Evolutionary conservation across 2,797 vertebrate species (phyloP).

Genomic region (Sandelia bainsii): DNA sequence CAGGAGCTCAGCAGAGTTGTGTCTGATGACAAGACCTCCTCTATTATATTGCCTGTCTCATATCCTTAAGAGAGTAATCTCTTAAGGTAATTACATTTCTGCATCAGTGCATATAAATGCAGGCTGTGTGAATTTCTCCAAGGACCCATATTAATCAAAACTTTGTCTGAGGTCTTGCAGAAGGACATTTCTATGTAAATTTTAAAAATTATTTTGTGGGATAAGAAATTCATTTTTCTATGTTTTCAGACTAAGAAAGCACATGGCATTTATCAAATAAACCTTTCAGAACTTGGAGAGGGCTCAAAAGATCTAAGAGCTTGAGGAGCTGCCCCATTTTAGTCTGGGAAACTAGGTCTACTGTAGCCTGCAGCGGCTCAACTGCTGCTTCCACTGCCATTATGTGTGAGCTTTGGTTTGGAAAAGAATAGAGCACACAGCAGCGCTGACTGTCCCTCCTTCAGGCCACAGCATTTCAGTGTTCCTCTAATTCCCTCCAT

Average conservation of each 20-base stretch:
- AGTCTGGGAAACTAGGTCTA: slow-evolving; percentile 84
- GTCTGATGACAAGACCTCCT: slow-evolving; percentile 70
- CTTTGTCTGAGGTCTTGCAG: slow-evolving; percentile 43
- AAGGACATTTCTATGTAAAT: slow-evolving; percentile 23
- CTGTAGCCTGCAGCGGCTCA: slow-evolving; percentile 81
- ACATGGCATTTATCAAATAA: slow-evolving; percentile 34
- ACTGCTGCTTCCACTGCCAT: slow-evolving; percentile 76
- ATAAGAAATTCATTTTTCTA: slow-evolving; percentile 14
- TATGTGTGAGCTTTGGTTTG: slow-evolving; percentile 75
- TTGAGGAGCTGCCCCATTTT: slow-evolving; percentile 79
- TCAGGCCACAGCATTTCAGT: slow-evolving; percentile 74
- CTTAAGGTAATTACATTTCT: slow-evolving; percentile 89
- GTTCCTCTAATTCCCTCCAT: slow-evolving; percentile 74
- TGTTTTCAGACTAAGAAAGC: slow-evolving; percentile 27
- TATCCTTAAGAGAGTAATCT: slow-evolving; percentile 84
- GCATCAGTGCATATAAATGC: slow-evolving; percentile 84
- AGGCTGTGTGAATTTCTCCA: slow-evolving; percentile 73
- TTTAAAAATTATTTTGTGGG: slow-evolving; percentile 13
- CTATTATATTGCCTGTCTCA: slow-evolving; percentile 80
- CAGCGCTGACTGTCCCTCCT: slow-evolving; percentile 72
- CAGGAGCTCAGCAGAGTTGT: slow-evolving; percentile 63
- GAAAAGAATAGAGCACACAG: slow-evolving; percentile 69
- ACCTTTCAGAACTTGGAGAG: slow-evolving; percentile 48
- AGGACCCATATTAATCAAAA: slow-evolving; percentile 81
- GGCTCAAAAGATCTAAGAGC: slow-evolving; percentile 66